Conservation (phyloP, 1,140 invertebrate species). For the Drosophila kikkawai region DNA sequence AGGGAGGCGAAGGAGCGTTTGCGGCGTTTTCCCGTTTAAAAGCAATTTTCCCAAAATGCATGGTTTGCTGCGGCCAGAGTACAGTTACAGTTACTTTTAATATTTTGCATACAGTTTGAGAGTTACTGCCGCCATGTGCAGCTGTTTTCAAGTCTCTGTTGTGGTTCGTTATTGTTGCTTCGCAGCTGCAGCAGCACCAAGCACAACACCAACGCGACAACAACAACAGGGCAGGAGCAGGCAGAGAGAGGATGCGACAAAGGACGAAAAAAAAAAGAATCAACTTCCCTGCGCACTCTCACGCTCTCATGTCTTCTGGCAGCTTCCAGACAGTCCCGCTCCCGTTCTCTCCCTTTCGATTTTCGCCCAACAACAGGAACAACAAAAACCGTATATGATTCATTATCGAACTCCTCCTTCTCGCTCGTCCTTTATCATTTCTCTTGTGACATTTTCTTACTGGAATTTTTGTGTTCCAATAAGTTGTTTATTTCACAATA, state of each 20-base stretch:
- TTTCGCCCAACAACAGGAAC: slow-evolving; percentile 10
- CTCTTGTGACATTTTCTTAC: neutral
- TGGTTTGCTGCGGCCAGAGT: slow-evolving; percentile 6
- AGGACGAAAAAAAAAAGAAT: slow-evolving; percentile 1
- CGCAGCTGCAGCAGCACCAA: slow-evolving; percentile 60
- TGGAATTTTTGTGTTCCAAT: neutral
- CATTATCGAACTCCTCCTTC: slow-evolving; percentile 11
- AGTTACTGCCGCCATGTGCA: slow-evolving; percentile 55
- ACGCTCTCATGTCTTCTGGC: slow-evolving; percentile 26
- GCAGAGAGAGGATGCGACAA: slow-evolving; percentile 8
- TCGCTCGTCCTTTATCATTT: neutral
- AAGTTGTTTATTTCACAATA: neutral
- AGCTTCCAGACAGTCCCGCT: slow-evolving; percentile 41
- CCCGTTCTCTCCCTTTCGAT: neutral
- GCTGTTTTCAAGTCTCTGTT: slow-evolving; percentile 73
- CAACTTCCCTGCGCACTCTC: slow-evolving; percentile 33
- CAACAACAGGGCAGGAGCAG: slow-evolving; percentile 17
- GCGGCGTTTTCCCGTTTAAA: neutral
- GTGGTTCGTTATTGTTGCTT: slow-evolving; percentile 61
- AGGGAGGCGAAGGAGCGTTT: neutral
- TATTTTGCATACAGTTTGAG: slow-evolving; percentile 54
- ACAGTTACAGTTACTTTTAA: slow-evolving; percentile 50
- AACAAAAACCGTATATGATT: slow-evolving; percentile 10
- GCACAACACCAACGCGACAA: slow-evolving; percentile 20
- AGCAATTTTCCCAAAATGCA: slow-evolving; percentile 3